Evolutionary conservation across 2,113 vertebrate species (phyloP).

Genomic region (Asarcornis scutulata): DNA sequence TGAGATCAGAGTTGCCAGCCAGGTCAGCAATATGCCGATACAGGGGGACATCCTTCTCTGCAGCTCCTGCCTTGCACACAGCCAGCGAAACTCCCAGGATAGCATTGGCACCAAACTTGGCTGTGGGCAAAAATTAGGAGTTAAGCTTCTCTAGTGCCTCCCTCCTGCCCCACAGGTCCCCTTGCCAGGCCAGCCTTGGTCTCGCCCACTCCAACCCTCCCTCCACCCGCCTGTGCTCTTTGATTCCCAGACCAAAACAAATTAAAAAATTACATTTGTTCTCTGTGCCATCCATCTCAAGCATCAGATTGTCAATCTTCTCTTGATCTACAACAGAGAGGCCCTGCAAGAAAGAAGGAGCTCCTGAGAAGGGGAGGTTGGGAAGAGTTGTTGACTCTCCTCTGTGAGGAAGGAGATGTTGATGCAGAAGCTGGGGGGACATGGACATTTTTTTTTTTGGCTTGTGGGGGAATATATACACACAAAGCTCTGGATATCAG

Average conservation of each 20-base stretch:
- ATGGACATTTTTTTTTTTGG: not conserved
- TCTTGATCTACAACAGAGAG: conserved; percentile 89
- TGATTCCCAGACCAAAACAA: not conserved
- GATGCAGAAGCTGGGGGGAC: conserved; percentile 33
- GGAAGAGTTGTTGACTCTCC: not conserved
- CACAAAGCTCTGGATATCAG: conserved; percentile 55
- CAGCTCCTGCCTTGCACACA: conserved; percentile 90
- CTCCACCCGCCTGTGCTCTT: not conserved
- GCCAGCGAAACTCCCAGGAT: conserved; percentile 92
- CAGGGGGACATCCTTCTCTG: conserved; percentile 87
- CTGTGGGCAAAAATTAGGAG: conserved; percentile 69
- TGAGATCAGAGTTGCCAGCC: conserved; percentile 89
- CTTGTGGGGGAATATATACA: not conserved
- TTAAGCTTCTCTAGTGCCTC: not conserved
- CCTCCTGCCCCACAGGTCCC: not conserved
- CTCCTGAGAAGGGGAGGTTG: not conserved
- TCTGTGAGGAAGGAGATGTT: rapidly evolving
- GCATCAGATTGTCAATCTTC: conserved; percentile 90
- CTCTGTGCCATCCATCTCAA: conserved; percentile 91
- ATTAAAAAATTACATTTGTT: conserved; percentile 87
- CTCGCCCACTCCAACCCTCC: not conserved
- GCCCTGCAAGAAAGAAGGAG: conserved; percentile 76
- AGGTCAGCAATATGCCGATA: conserved; percentile 93
- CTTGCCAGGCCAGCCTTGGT: not conserved
- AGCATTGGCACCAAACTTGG: conserved; percentile 92